phyloP scores from a whole-genome alignment of 2,797 vertebrate species.

The Jordanella pulchra region DNA sequence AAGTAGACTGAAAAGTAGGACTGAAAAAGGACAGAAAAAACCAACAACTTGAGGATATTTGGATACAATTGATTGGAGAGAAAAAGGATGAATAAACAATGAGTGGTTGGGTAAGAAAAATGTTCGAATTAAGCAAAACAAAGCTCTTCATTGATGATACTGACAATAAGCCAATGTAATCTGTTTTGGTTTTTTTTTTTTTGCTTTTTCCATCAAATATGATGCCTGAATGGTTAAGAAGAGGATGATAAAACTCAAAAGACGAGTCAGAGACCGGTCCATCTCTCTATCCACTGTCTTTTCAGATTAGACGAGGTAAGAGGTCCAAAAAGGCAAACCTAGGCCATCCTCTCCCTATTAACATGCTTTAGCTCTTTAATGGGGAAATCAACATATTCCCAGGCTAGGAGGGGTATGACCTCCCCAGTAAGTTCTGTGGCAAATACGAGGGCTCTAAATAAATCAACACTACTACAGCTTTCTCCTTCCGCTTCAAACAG shows the following conservation, averaged over 20 bases:
- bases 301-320: background rate
- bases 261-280: background rate
- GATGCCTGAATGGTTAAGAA: slow-evolving; percentile 1
- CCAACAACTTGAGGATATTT: background rate
- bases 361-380: slow-evolving; percentile 2
- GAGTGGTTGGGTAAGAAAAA: background rate
- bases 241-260: background rate
- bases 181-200: slow-evolving; percentile 8
- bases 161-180: slow-evolving; percentile 14
- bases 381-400: background rate
- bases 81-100: background rate
- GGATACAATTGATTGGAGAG: background rate
- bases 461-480: background rate
- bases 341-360: background rate
- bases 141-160: slow-evolving; percentile 8
- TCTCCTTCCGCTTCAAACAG: background rate
- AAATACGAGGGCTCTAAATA: background rate
- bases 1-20: slow-evolving; percentile 24
- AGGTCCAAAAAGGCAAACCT: background rate
- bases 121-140: slow-evolving; percentile 12
- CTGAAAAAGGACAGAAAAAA: slow-evolving; percentile 12
- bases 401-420: background rate
- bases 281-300: background rate
- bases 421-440: background rate
- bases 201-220: slow-evolving; percentile 16